Evolutionary conservation across 2,888 invertebrate genomes (phyloP).

Genomic region (Caenorhabditis sp.): DNA sequence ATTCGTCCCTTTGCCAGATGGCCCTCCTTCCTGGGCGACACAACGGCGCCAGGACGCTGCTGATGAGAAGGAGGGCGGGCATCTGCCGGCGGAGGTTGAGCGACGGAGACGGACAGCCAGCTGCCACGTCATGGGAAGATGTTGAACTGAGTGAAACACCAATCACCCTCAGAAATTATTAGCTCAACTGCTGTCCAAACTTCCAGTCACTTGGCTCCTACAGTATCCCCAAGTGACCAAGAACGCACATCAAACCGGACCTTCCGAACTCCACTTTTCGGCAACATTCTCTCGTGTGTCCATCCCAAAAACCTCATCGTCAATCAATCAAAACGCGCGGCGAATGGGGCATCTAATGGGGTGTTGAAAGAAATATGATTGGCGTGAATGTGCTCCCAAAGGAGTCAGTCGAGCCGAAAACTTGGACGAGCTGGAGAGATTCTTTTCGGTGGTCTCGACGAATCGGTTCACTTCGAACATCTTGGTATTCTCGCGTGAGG

Average conservation of each 20-base stretch:
- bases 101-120: slow-evolving; percentile 26
- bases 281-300: slow-evolving; percentile 12
- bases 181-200: no score
- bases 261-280: slow-evolving; percentile 14
- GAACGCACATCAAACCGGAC: no score
- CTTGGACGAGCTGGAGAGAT: slow-evolving; percentile 2
- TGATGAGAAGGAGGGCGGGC: no score
- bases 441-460: not conserved
- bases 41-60: slow-evolving; percentile 36
- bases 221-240: no score
- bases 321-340: slow-evolving; percentile 45
- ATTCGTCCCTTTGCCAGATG: slow-evolving; percentile 31
- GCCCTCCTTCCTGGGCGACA: slow-evolving; percentile 17
- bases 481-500: not conserved
- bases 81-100: slow-evolving; percentile 20
- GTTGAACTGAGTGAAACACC: not conserved
- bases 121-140: slow-evolving; percentile 36
- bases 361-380: slow-evolving; percentile 56
- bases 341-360: slow-evolving; percentile 36
- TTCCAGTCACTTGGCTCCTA: no score
- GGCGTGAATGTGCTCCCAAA: slow-evolving; percentile 42
- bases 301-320: slow-evolving; percentile 33
- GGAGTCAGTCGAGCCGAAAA: slow-evolving; percentile 13
- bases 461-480: no score
- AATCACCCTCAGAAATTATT: no score